A percentile compares a stretch with the other conserved stretches of the same genome.
Conservation (phyloP, 2,797 vertebrate genomes). For the Spheniscus humboldti region DNA sequence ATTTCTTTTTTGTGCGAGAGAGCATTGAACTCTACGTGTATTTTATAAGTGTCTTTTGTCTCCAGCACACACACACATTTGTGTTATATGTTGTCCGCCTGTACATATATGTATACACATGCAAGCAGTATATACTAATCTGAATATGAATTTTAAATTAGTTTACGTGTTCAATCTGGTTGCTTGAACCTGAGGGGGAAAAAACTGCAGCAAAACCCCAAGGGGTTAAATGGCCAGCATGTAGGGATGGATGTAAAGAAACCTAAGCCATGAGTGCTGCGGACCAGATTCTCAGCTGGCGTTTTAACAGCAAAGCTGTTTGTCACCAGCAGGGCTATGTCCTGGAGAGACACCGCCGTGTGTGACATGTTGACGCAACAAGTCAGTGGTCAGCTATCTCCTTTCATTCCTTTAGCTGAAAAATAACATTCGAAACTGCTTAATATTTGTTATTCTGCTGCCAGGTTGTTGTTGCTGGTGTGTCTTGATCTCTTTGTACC, state of each 20-base stretch:
- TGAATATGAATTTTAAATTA: not conserved
- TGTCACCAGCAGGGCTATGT: not conserved
- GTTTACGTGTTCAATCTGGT: not conserved
- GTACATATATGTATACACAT: too few species aligned
- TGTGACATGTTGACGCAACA: not conserved
- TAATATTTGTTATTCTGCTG: not conserved
- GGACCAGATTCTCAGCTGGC: not conserved
- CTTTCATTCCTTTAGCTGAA: not conserved
- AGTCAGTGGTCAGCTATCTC: not conserved
- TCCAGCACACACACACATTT: not conserved
- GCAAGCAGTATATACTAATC: not conserved
- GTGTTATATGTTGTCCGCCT: not conserved
- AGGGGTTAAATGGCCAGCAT: not conserved
- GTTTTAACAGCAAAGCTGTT: not conserved
- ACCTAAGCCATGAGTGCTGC: rapidly evolving
- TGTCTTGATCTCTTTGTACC: not conserved
- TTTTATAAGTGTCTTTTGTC: slow-evolving; percentile 40
- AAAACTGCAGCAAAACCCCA: not conserved
- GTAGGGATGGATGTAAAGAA: not conserved
- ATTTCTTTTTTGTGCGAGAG: slow-evolving; percentile 48
- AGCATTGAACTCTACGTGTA: not conserved
- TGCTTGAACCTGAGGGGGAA: not conserved
- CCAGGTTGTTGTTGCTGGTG: not conserved
- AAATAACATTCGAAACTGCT: not conserved
- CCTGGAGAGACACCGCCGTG: not conserved